A percentile compares a stretch with the other conserved stretches of the same genome.
Conservation (phyloP, 2,113 vertebrate genomes). For the Andinoacara biseriatus region DNA sequence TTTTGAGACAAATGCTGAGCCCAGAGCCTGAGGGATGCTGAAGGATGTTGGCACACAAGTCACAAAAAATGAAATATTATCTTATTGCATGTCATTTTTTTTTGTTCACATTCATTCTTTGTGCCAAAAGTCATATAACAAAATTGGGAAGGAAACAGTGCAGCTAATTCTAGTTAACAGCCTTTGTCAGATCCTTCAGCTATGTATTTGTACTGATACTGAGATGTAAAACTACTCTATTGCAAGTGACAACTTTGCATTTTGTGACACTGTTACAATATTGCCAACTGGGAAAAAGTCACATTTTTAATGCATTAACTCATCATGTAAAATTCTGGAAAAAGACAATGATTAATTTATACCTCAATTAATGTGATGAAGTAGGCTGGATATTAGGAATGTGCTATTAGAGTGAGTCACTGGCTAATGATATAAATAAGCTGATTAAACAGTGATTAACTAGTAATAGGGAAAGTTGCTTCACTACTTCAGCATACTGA, state of each 20-base stretch:
- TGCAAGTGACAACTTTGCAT: background rate
- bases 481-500: conserved; percentile 2
- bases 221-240: background rate
- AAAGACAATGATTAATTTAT: background rate
- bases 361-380: background rate
- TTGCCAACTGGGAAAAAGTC: background rate
- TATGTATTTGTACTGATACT: background rate
- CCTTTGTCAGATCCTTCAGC: background rate
- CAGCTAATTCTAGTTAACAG: background rate
- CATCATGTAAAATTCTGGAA: background rate
- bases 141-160: background rate
- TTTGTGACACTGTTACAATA: background rate
- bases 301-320: background rate
- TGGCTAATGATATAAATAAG: background rate
- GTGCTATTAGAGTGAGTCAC: conserved; percentile 4
- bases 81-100: background rate
- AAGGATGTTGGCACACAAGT: background rate
- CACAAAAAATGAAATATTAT: background rate
- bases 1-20: background rate
- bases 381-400: background rate
- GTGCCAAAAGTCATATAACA: background rate
- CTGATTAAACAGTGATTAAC: background rate
- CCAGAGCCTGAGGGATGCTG: conserved; percentile 34
- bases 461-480: background rate
- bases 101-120: background rate